phyloP scores from a whole-genome alignment of 2,797 vertebrate genomes.

The Syngnathus rostellatus region DNA sequence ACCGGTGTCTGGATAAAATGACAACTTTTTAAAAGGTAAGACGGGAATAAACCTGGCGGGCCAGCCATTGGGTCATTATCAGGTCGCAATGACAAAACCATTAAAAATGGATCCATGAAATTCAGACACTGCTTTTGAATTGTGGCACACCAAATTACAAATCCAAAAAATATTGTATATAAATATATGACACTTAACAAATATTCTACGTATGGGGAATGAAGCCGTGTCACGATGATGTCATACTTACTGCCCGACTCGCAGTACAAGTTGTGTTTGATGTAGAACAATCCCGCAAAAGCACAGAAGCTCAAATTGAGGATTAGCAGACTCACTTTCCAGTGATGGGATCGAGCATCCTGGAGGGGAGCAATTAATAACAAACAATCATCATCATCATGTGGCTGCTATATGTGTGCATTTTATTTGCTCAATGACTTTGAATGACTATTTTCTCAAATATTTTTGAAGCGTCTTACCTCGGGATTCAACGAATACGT shows the following conservation, averaged over 20 bases:
- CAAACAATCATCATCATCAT: not conserved
- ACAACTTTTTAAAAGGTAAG: too few species aligned
- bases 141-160: too few species aligned
- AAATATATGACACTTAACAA: too few species aligned
- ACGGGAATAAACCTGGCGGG: too few species aligned
- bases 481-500: slow-evolving; percentile 79
- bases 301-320: slow-evolving; percentile 73
- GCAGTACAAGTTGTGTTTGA: slow-evolving; percentile 86
- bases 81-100: too few species aligned
- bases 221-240: not conserved
- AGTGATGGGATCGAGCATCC: slow-evolving; percentile 80
- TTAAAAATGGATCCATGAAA: too few species aligned
- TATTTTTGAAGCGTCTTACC: slow-evolving; percentile 55
- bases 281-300: slow-evolving; percentile 72
- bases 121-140: too few species aligned
- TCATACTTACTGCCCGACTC: slow-evolving; percentile 77
- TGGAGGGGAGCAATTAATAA: slow-evolving; percentile 28
- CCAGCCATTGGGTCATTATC: too few species aligned
- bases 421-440: too few species aligned
- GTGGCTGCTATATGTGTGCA: not conserved
- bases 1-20: too few species aligned
- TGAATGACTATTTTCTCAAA: too few species aligned
- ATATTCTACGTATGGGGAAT: not conserved
- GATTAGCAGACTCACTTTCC: slow-evolving; percentile 78
- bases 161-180: too few species aligned